phyloP scores from a whole-genome alignment of 2,797 vertebrate genomes.

The Micromesistius poutassou region DNA sequence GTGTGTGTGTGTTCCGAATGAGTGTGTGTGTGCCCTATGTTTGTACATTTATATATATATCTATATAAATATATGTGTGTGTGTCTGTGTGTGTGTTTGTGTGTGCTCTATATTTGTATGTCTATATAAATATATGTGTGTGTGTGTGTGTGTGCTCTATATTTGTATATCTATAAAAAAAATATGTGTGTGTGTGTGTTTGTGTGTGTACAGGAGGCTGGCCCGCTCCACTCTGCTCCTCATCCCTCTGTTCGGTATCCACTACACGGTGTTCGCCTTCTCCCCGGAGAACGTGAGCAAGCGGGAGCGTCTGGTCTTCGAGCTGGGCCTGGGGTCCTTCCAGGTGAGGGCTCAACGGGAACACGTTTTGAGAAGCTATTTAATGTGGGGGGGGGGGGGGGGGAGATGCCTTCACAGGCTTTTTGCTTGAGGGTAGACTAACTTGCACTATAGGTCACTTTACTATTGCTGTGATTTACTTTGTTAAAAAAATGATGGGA shows the following conservation, averaged over 20 bases:
- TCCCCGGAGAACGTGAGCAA: constrained; percentile 95
- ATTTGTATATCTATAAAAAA: neutral
- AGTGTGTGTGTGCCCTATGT: neutral
- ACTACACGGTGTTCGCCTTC: constrained; percentile 97
- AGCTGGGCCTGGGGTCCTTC: constrained; percentile 94
- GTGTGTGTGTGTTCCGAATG: neutral
- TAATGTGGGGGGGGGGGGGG: too few relatives aligned
- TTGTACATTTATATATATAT: too few relatives aligned
- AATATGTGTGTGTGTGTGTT: neutral
- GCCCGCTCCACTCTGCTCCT: constrained; percentile 93
- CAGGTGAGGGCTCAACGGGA: constrained; percentile 74
- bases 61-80: neutral
- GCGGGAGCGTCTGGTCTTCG: constrained; percentile 91
- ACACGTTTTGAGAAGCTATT: neutral
- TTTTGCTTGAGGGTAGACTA: too few relatives aligned
- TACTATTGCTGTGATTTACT: too few relatives aligned
- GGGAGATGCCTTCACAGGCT: too few relatives aligned
- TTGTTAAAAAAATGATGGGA: too few relatives aligned
- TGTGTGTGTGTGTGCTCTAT: constrained; percentile 64
- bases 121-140: neutral
- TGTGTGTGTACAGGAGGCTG: constrained; percentile 76
- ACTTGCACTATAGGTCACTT: too few relatives aligned
- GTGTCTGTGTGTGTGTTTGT: neutral
- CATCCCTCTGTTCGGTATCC: constrained; percentile 94
- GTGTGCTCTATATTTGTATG: neutral